Evolutionary conservation across 1,140 invertebrate species (phyloP), one percentile per base, ranked within the genome.

Genomic region (Branchinecta lindahli): DNA sequence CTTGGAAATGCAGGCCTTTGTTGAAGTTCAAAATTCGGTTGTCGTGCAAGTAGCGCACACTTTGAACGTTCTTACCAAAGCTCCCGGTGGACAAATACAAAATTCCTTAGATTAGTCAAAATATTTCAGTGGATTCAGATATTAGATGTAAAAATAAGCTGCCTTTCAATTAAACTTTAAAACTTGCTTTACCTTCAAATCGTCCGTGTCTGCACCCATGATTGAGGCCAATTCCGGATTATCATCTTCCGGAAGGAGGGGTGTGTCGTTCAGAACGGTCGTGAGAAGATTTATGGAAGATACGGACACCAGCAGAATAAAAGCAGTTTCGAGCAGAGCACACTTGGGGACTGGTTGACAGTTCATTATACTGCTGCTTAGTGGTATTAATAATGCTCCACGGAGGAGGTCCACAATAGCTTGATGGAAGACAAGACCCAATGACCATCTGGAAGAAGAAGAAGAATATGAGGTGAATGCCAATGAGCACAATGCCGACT

Each of bases 231-330:
- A 12, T 6, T 61, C 52, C 12, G 52, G 52, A 61, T 61, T 61
- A 18, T 78, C 75, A 70, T 80, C 77, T 71, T 82, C 87, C 1
- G 90, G 89, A 76, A 92, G 88, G 66, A 92, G 86, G 8, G 90
- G 91, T 68, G 89, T 90, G 79, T 94, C 90, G 79, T 93, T 94
- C 65, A 94, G 83, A 2, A 93, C 87, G 15, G 90, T 90, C 15
- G 90, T 93, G 72, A 94, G 83, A 85, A 94, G 89, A 80, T 94
- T 94, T 75, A 94, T 89, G 2, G 90, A 92, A 18, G 90, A 91
- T 21, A 92, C 89, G 45, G 91, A 94, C 71, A 93, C 89, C 72
- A 94, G 81, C 68, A 94, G 83, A 0, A 95, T 83, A 78, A 94
- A 95, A 8, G 90, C 89, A 15, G 90, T 92, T 77, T 94, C 91